Percentiles rank a stretch among this genome's conserved stretches.
Conservation (phyloP, 2,113 vertebrate genomes). For the Lamprotornis superbus region DNA sequence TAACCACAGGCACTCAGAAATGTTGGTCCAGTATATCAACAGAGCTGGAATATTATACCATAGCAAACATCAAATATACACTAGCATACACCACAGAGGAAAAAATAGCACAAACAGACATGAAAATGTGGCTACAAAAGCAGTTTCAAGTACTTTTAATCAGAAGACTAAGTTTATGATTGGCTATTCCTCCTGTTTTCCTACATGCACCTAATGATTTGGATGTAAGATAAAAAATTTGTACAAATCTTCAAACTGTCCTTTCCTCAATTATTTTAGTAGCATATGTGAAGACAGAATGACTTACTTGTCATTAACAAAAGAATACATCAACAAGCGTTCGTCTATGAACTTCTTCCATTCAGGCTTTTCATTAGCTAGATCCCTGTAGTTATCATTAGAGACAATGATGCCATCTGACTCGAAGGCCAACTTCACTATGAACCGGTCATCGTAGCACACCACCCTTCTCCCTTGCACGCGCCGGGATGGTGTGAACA, state of each 20-base stretch:
- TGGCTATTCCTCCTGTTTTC: neutral
- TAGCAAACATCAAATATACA: neutral
- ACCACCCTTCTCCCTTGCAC: constrained; percentile 95
- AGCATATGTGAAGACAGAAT: neutral
- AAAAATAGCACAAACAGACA: neutral
- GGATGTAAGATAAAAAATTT: neutral
- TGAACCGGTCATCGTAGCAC: constrained; percentile 96
- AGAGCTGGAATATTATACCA: neutral
- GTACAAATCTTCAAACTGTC: neutral
- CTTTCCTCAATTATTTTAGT: neutral
- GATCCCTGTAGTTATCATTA: constrained; percentile 96
- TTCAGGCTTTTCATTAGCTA: constrained; percentile 95
- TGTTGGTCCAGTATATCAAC: neutral
- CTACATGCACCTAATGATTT: neutral
- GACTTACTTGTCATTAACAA: constrained; percentile 97
- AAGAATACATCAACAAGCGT: constrained; percentile 96
- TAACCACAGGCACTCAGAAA: neutral
- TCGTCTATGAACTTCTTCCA: constrained; percentile 99
- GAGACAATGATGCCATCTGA: constrained; percentile 97
- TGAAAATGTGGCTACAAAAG: neutral
- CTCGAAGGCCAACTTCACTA: constrained; percentile 94
- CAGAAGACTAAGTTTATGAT: neutral
- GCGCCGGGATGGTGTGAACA: constrained; percentile 93
- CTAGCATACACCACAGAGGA: neutral
- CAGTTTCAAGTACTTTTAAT: neutral